A percentile compares a stretch with the other conserved stretches of the same genome.
Conservation (phyloP, 2,888 invertebrate genomes). For the Drosophila hamatofila region DNA sequence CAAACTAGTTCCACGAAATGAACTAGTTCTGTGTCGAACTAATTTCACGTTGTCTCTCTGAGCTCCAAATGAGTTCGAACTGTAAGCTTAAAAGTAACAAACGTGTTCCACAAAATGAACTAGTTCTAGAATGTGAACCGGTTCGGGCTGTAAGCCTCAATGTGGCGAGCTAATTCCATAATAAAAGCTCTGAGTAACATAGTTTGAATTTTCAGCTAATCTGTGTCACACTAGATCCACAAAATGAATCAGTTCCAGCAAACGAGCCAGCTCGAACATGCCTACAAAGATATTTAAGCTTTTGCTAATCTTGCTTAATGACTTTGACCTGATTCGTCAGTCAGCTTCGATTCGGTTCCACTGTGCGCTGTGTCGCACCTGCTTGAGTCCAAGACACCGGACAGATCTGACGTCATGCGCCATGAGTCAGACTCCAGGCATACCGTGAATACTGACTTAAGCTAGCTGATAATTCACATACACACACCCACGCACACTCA, state of each 20-base stretch:
- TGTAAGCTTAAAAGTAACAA: neutral
- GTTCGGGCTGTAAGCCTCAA: neutral
- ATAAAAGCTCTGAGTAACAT: too few relatives aligned
- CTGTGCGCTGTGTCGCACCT: conserved; percentile 15
- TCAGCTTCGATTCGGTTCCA: conserved; percentile 1
- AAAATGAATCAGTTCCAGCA: neutral
- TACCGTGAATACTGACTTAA: conserved; percentile 8
- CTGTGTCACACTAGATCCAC: neutral
- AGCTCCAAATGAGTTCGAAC: neutral
- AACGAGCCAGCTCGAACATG: neutral
- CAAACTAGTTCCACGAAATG: neutral
- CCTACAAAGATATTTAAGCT: neutral
- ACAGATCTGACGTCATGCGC: conserved; percentile 27
- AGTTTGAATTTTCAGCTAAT: neutral
- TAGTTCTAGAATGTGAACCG: too few relatives aligned
- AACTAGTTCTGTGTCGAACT: neutral
- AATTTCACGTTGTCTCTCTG: too few relatives aligned
- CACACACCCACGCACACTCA: neutral
- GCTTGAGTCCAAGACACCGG: conserved; percentile 8
- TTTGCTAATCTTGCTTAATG: neutral
- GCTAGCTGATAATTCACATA: conserved; percentile 32
- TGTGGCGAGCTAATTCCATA: neutral
- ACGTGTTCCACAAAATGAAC: too few relatives aligned
- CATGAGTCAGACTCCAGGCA: conserved; percentile 35
- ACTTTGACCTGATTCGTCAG: neutral